Evolutionary conservation across 2,888 invertebrate genomes (phyloP).

Genomic region (Agonopterix arenella): DNA sequence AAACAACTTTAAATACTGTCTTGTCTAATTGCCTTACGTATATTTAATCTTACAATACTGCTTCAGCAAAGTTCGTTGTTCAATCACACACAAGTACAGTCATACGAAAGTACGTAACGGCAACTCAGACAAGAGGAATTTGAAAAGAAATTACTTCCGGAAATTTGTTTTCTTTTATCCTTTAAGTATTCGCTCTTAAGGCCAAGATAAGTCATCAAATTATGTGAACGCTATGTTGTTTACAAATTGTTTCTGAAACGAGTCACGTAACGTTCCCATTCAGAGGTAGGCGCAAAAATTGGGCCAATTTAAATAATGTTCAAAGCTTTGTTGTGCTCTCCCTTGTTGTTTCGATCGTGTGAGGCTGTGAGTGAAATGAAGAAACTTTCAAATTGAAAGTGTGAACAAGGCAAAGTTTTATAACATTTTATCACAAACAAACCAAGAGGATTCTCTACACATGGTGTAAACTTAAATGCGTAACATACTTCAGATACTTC

Average conservation of each 20-base stretch:
- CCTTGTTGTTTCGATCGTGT: slow-evolving; percentile 19
- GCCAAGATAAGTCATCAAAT: slow-evolving; percentile 54
- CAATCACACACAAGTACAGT: not conserved
- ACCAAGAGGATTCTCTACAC: no score
- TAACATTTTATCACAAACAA: no score
- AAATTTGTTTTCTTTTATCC: slow-evolving; percentile 30
- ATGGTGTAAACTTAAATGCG: no score
- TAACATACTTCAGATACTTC: no score
- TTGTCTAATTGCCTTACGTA: no score
- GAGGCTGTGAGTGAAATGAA: slow-evolving; percentile 9
- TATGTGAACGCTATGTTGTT: slow-evolving; percentile 48
- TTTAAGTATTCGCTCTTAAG: slow-evolving; percentile 35
- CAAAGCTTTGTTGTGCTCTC: slow-evolving; percentile 20
- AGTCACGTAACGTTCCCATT: slow-evolving; percentile 52
- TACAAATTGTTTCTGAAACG: slow-evolving; percentile 50
- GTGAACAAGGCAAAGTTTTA: no score
- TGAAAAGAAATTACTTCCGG: slow-evolving; percentile 6
- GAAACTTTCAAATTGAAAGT: not conserved
- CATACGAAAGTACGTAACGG: not conserved
- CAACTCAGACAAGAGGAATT: slow-evolving; percentile 4
- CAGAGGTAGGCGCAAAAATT: slow-evolving; percentile 41
- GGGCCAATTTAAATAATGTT: slow-evolving; percentile 43
- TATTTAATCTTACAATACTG: no score
- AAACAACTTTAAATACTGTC: no score
- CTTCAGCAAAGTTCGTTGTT: not conserved